Conservation (phyloP, 2,888 invertebrate genomes). For the Cantharis lateralis region DNA sequence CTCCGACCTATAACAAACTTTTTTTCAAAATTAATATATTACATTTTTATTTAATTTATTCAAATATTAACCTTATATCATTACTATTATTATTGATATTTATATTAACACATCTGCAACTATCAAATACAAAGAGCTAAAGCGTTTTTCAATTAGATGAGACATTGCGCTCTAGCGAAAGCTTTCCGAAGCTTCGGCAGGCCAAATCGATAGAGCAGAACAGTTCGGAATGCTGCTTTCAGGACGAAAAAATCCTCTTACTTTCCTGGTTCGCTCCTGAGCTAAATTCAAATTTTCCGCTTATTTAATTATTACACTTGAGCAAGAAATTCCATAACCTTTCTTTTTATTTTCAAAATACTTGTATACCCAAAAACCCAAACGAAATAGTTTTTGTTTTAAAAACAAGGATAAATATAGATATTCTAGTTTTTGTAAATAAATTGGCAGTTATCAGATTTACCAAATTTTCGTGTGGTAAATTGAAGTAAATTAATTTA, state of each 20-base stretch:
- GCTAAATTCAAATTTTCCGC: constrained; percentile 11
- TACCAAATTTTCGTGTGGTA: not conserved
- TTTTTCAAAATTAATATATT: not conserved
- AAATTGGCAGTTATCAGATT: not conserved
- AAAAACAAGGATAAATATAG: not conserved
- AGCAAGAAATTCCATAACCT: not conserved
- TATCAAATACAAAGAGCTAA: not conserved
- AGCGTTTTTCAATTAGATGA: not conserved
- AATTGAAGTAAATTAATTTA: not conserved
- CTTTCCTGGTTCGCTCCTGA: constrained; percentile 20
- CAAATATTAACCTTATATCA: not conserved
- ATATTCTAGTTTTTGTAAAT: not conserved
- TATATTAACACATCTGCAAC: not conserved
- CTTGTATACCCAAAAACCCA: not conserved
- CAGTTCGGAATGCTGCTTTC: constrained; percentile 31
- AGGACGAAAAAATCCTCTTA: constrained; percentile 9
- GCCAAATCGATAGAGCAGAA: constrained; percentile 37
- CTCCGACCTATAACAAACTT: not conserved
- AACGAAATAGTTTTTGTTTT: not conserved
- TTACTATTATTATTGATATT: not conserved
- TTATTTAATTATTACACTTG: not conserved
- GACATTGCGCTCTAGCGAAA: constrained; percentile 33
- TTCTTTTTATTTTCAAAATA: not conserved
- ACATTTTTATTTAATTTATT: not conserved
- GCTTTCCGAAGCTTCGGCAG: constrained; percentile 12